A percentile compares a stretch with the other conserved stretches of the same genome.
Evolutionary conservation across 2,113 vertebrate genomes (phyloP).

Genomic region (Puntigrus tetrazona): DNA sequence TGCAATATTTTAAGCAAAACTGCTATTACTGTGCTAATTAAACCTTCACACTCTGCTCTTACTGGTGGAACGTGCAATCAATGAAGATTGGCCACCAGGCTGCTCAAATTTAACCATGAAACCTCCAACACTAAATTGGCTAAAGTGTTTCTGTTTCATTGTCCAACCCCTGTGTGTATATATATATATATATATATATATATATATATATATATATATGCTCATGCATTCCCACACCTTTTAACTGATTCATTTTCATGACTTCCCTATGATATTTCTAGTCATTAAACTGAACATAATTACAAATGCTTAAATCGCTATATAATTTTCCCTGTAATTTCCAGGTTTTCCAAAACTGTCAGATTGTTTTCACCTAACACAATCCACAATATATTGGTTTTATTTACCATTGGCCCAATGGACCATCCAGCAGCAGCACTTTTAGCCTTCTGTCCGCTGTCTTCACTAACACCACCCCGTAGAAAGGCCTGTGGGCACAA

Average conservation of each 20-base stretch:
- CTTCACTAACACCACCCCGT: background rate
- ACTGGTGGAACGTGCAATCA: too few species aligned
- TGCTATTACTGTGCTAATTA: too few species aligned
- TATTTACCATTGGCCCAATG: slow-evolving; percentile 36
- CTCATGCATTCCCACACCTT: background rate
- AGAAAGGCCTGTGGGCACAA: slow-evolving; percentile 29
- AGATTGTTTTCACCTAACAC: background rate
- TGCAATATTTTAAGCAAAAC: too few species aligned
- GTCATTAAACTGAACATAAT: background rate
- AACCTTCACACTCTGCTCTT: too few species aligned
- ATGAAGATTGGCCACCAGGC: too few species aligned
- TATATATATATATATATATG: too few species aligned
- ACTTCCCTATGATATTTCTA: background rate
- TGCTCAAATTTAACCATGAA: too few species aligned
- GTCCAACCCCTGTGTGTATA: too few species aligned
- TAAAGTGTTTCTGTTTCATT: too few species aligned
- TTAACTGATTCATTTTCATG: background rate
- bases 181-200: too few species aligned
- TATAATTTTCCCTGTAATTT: background rate
- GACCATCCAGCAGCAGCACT: background rate
- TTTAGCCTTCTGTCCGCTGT: background rate
- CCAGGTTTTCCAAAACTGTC: background rate
- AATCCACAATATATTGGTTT: background rate
- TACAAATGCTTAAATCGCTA: background rate
- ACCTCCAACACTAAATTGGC: too few species aligned